Base-by-base conservation (phyloP, 2,797 vertebrate genomes). In the Macroramphosus scolopax region DNA sequence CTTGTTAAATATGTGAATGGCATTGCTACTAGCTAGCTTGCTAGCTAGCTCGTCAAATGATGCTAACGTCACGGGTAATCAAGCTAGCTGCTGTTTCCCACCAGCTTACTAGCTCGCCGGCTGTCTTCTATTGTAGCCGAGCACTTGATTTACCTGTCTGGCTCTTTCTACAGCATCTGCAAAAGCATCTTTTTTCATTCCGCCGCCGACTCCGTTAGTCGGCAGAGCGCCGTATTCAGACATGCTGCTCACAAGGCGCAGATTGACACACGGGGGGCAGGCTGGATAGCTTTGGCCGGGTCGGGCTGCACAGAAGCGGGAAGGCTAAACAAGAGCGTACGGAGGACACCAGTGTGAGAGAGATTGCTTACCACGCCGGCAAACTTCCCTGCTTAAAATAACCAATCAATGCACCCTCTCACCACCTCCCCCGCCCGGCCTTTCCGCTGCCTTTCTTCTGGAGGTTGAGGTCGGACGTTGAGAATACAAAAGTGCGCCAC, bases 101-200 rank as follows among this genome's bases (percentile, higher is more conserved):
- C 38, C 33, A 9, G 65, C 74, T 78, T 78, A 70, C 72, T 32
- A 41, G 60, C 62, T 35, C 20, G 1, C 41, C 47, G 17, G 12
- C 30, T 49, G 35, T 8, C 14, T 26, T 2, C 18, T 16, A 6
- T 5, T 2, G 16, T 5, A 5, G 17, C 1, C 6, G 4, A 40
- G 13, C 29, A 2, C 12, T 13, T 2, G 1, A 3, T 10, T 85
- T 80, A 96, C 95, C 95, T 96, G 93, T 83, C 95, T 87, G 63
- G 95, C 95, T 76, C 94, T 89, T 80, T 95, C 92, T 26, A 96
- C 93, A 0, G 95, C 95, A 69, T 97, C 95, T 2, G 94, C 95
- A 72, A 97, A 96, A 11, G 94, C 94, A 80, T 97, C 95, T 52
- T 94, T 96, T 67, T 94, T 93, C 68, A 92, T 89, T 30, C 90